Conservation (phyloP, 2,888 invertebrate species). For the Drosophila atroscutellata region DNA sequence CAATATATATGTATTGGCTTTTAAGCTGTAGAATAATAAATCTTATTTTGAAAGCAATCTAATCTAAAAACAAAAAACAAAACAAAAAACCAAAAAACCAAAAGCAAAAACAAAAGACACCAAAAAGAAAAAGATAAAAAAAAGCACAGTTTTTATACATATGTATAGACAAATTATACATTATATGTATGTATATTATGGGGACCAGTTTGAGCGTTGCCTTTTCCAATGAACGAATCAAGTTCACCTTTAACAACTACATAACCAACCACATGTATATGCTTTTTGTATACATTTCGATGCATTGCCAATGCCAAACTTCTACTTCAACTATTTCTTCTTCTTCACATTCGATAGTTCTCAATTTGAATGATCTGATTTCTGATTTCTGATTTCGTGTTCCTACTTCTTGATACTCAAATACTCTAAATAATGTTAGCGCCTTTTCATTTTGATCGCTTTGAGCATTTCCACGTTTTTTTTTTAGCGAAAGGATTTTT, state of each 20-base stretch:
- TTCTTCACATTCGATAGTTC: not conserved
- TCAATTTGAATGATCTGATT: no score
- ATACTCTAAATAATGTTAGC: constrained; percentile 14
- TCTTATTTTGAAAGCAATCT: constrained; percentile 15
- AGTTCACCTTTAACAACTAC: constrained; percentile 23
- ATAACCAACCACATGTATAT: constrained; percentile 11
- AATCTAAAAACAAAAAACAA: not conserved
- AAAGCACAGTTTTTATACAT: constrained; percentile 26
- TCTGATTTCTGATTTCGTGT: constrained; percentile 20
- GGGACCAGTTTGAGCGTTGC: constrained; percentile 76
- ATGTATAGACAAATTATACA: constrained; percentile 28
- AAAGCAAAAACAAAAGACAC: constrained; percentile 10
- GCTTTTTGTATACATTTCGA: constrained; percentile 11
- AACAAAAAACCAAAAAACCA: not conserved
- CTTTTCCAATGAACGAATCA: constrained; percentile 43
- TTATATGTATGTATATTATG: constrained; percentile 53
- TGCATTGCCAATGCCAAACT: constrained; percentile 7
- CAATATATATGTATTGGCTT: constrained; percentile 6
- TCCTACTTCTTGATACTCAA: not conserved
- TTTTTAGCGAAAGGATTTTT: constrained; percentile 20
- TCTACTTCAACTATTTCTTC: not conserved
- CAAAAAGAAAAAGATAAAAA: not conserved
- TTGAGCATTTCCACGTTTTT: constrained; percentile 30
- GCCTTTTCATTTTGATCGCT: constrained; percentile 37
- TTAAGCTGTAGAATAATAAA: constrained; percentile 16